A percentile compares a stretch with the other conserved stretches of the same genome.
Conservation (phyloP, 2,797 vertebrate genomes). For the Sebastes vulpes region DNA sequence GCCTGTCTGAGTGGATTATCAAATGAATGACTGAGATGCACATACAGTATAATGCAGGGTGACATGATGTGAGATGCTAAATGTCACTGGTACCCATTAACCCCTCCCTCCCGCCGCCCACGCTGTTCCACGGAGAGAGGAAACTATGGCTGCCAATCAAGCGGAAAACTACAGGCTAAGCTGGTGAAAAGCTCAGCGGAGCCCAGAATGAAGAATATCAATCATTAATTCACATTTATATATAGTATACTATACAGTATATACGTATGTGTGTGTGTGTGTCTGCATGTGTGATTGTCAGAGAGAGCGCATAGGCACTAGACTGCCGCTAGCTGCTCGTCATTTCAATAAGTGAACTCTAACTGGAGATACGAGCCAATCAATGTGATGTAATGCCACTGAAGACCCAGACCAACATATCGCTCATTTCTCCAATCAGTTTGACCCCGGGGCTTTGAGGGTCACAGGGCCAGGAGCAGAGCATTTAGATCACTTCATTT, state of each 20-base stretch:
- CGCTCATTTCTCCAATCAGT: conserved; percentile 19
- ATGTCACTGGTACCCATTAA: conserved; percentile 39
- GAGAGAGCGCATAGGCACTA: not conserved
- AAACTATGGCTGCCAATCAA: conserved; percentile 74
- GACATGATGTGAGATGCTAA: conserved; percentile 48
- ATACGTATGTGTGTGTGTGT: too few relatives aligned
- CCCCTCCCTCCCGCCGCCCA: not conserved
- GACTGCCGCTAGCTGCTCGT: not conserved
- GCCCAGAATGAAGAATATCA: conserved; percentile 40
- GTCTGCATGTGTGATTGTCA: too few relatives aligned
- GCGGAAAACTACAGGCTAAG: conserved; percentile 47
- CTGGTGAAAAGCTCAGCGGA: conserved; percentile 58
- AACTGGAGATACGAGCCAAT: conserved; percentile 45
- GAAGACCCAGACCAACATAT: conserved; percentile 22
- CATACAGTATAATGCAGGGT: conserved; percentile 33
- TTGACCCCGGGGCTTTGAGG: conserved; percentile 42
- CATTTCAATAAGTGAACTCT: conserved; percentile 22
- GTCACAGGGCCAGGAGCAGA: conserved; percentile 19
- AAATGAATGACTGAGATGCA: conserved; percentile 30
- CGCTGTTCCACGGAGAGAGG: conserved; percentile 23
- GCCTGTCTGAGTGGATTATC: conserved; percentile 4
- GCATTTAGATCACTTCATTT: not conserved
- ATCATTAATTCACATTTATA: conserved; percentile 42
- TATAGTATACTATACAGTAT: too few relatives aligned
- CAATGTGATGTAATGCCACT: conserved; percentile 40